Evolutionary conservation across 2,888 invertebrate genomes (phyloP).

Genomic region (Barypeithes pellucidus): DNA sequence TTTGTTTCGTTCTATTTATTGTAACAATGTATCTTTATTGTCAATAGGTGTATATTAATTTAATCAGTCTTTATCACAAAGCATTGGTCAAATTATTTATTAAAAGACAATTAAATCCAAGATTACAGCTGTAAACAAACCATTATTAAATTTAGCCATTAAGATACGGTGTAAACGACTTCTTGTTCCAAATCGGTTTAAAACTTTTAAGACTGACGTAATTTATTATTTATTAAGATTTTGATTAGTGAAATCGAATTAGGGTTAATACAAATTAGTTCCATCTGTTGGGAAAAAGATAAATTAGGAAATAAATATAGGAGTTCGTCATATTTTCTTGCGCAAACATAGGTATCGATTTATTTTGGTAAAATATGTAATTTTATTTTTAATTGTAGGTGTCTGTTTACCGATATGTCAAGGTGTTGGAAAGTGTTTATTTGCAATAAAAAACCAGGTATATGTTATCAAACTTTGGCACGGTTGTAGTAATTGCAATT

Average conservation of each 20-base stretch:
- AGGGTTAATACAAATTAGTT: slow-evolving; percentile 27
- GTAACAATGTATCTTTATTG: too few relatives aligned
- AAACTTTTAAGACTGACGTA: slow-evolving; percentile 1
- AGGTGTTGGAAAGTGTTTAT: slow-evolving; percentile 18
- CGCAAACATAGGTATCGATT: slow-evolving; percentile 12
- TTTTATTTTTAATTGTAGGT: slow-evolving; percentile 4
- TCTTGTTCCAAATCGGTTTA: slow-evolving; percentile 6
- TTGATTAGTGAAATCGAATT: slow-evolving; percentile 26
- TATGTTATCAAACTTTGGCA: slow-evolving; percentile 19
- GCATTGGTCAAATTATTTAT: not conserved
- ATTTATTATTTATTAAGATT: slow-evolving; percentile 3
- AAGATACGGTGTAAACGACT: slow-evolving; percentile 8
- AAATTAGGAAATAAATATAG: slow-evolving; percentile 14
- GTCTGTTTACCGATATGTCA: slow-evolving; percentile 7
- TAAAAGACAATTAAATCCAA: not conserved
- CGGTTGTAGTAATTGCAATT: not conserved
- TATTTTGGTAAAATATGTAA: slow-evolving; percentile 8
- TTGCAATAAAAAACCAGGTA: slow-evolving; percentile 12
- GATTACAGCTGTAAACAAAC: not conserved
- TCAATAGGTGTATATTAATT: too few relatives aligned
- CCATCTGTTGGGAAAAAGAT: slow-evolving; percentile 16
- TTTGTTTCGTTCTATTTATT: too few relatives aligned
- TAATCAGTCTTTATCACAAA: not conserved
- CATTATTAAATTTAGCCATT: not conserved
- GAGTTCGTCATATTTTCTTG: slow-evolving; percentile 6